Evolutionary conservation across 2,888 invertebrate species (phyloP).

Genomic region (Hyposoter didymator): DNA sequence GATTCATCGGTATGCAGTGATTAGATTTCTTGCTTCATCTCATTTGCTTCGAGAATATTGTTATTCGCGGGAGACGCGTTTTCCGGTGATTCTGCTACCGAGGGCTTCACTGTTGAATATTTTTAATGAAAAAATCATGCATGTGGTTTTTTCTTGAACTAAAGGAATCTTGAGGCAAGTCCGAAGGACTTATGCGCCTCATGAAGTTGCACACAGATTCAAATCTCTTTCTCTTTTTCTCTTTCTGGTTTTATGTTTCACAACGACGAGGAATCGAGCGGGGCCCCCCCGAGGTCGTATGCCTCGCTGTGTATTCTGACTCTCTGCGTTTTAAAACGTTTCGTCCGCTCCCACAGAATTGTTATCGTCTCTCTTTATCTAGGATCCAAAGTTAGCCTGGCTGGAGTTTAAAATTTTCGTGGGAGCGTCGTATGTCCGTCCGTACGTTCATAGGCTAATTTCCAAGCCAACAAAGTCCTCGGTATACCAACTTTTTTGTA

Average conservation of each 20-base stretch:
- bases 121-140: background rate
- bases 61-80: background rate
- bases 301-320: background rate
- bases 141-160: background rate
- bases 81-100: background rate
- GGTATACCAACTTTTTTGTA: background rate
- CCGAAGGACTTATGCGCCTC: slow-evolving; percentile 20
- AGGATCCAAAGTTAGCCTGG: slow-evolving; percentile 77
- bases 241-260: slow-evolving; percentile 69
- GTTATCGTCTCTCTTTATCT: slow-evolving; percentile 73
- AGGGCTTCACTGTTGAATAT: background rate
- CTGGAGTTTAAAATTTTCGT: slow-evolving; percentile 59
- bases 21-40: background rate
- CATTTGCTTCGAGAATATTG: background rate
- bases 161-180: background rate
- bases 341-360: slow-evolving; percentile 47
- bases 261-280: slow-evolving; percentile 67
- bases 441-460: slow-evolving; percentile 24
- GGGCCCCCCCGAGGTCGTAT: slow-evolving; percentile 4
- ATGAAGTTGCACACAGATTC: slow-evolving; percentile 61
- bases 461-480: background rate
- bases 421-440: slow-evolving; percentile 46
- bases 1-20: background rate
- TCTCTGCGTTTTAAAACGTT: slow-evolving; percentile 23
- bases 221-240: slow-evolving; percentile 29